Conservation (phyloP, 2,888 invertebrate species). For the Lasioglossum oenotherae region DNA sequence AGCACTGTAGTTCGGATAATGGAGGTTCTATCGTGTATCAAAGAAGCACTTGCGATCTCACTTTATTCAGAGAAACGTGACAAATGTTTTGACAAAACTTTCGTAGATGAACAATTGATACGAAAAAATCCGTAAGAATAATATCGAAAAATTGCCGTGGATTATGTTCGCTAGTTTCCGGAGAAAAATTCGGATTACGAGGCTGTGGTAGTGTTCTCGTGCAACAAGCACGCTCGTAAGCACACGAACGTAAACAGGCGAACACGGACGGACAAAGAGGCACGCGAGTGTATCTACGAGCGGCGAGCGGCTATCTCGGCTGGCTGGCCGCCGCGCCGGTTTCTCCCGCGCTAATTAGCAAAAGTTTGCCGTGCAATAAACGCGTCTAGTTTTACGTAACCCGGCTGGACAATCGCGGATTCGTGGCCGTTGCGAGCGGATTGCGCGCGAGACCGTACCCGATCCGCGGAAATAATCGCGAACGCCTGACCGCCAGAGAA, state of each 20-base stretch:
- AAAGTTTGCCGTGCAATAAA: conserved; percentile 83
- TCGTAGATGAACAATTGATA: too few relatives aligned
- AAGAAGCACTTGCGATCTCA: too few relatives aligned
- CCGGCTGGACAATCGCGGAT: conserved; percentile 72
- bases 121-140: background rate
- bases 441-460: conserved; percentile 23
- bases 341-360: conserved; percentile 83
- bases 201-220: background rate
- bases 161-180: background rate
- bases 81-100: background rate
- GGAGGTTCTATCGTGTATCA: background rate
- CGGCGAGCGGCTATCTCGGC: conserved; percentile 76
- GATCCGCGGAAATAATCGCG: conserved; percentile 46
- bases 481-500: conserved; percentile 1
- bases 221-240: background rate
- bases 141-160: background rate
- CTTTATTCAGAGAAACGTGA: background rate
- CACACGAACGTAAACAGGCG: background rate
- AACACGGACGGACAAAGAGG: conserved; percentile 3
- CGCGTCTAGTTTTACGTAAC: conserved; percentile 82
- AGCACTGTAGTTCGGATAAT: background rate
- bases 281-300: conserved; percentile 14
- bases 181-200: conserved; percentile 12
- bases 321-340: conserved; percentile 81
- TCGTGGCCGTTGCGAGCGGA: conserved; percentile 40